These are phyloP conservation scores for Periophthalmus magnuspinnatus DNA, from an alignment of 2,797 vertebrate species.

Conservation along the genomic window DNA sequence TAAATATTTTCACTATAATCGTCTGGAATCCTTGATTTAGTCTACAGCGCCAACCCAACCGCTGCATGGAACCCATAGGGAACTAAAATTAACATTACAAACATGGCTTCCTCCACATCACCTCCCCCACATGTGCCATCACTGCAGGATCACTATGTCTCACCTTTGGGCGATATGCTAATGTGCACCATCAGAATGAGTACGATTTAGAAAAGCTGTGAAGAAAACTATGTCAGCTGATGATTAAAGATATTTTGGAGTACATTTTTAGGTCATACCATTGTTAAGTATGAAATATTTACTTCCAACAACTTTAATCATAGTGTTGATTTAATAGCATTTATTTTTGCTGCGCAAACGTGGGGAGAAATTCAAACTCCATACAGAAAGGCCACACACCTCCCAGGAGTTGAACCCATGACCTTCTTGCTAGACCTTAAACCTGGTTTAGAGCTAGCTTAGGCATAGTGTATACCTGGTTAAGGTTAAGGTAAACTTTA, in stretches of 20 bases:
- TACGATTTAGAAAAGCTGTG: background rate
- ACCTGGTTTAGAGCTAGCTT: no score
- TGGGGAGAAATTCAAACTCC: no score
- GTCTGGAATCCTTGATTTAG: background rate
- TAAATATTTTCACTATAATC: constrained; percentile 1
- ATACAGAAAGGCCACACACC: no score
- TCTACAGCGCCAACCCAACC: background rate
- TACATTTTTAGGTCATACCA: background rate
- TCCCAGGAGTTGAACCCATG: no score
- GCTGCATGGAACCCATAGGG: background rate
- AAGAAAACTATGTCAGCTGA: background rate
- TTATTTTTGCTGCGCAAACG: no score
- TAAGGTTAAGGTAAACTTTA: no score
- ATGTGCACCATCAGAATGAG: background rate
- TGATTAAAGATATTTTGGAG: background rate
- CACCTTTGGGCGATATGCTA: constrained; percentile 35
- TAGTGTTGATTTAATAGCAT: no score
- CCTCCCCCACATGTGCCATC: background rate
- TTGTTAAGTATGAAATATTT: no score
- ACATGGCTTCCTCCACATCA: background rate
- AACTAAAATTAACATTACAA: constrained; percentile 3
- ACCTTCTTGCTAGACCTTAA: no score
- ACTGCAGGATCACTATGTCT: background rate
- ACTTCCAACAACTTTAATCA: no score
- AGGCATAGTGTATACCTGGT: no score